Evolutionary conservation across 1,140 invertebrate genomes (phyloP).

Genomic region (Drosophila willistoni): DNA sequence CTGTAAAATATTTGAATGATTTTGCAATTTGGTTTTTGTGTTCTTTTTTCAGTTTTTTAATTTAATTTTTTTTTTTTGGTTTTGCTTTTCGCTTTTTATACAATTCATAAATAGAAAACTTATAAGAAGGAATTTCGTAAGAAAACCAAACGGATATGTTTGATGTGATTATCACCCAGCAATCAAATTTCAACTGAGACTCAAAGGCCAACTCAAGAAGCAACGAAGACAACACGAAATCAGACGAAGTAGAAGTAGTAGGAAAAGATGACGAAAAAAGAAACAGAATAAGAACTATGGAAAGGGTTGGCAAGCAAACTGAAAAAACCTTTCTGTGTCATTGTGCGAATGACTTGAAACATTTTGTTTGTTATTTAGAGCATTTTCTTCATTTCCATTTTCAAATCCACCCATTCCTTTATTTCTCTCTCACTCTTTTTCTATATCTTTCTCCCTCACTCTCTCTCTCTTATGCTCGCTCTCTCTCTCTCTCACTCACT

Average conservation of each 20-base stretch:
- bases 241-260: neutral
- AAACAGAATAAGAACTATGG: neutral
- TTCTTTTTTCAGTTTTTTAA: constrained; percentile 1
- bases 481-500: constrained; percentile 14
- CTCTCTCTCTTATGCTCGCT: neutral
- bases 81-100: neutral
- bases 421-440: constrained; percentile 1
- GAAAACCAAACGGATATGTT: constrained; percentile 10
- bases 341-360: constrained; percentile 11
- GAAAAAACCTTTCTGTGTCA: neutral
- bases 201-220: neutral
- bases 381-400: constrained; percentile 14
- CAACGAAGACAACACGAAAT: neutral
- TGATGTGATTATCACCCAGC: constrained; percentile 13
- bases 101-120: neutral
- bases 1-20: constrained; percentile 42
- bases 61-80: neutral
- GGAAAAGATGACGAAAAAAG: neutral
- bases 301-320: neutral
- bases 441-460: neutral
- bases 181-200: constrained; percentile 11
- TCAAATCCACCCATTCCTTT: neutral
- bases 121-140: neutral
- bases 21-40: constrained; percentile 8
- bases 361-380: constrained; percentile 19